These are phyloP conservation scores for Gerosis bhagava DNA, from an alignment of 2,888 invertebrate genomes.

Conservation along the genomic window DNA sequence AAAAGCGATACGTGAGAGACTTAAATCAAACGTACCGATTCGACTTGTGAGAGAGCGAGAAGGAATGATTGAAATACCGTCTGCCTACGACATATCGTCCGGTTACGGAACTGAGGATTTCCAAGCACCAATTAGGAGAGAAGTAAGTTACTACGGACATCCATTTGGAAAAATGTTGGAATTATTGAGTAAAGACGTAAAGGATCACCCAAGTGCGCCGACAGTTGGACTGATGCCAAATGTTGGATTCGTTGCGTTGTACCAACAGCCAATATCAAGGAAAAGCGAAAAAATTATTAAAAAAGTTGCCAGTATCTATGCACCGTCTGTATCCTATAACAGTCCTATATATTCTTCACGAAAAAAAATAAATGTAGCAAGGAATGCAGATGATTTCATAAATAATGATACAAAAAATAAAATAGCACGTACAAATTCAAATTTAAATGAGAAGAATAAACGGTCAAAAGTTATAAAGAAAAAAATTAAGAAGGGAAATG, in stretches of 20 bases:
- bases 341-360: too few species aligned
- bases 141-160: constrained; percentile 22
- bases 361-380: too few species aligned
- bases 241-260: constrained; percentile 56
- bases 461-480: too few species aligned
- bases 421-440: too few species aligned
- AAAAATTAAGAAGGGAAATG: too few species aligned
- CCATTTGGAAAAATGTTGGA: constrained; percentile 51
- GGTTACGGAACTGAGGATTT: constrained; percentile 14
- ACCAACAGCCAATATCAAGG: constrained; percentile 60
- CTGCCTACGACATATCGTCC: constrained; percentile 10
- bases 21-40: constrained; percentile 36
- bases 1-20: too few species aligned
- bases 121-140: constrained; percentile 16
- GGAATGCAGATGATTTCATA: too few species aligned
- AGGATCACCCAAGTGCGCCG: constrained; percentile 48
- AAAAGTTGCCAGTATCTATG: constrained; percentile 47
- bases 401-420: too few species aligned
- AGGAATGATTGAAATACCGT: constrained; percentile 9
- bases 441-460: too few species aligned
- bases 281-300: constrained; percentile 55
- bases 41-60: constrained; percentile 41
- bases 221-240: constrained; percentile 48
- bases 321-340: constrained; percentile 7
- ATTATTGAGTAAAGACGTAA: constrained; percentile 50